These are phyloP conservation scores for Ormyrus thymus DNA, from an alignment of 2,888 invertebrate species.

Conservation along the genomic window DNA sequence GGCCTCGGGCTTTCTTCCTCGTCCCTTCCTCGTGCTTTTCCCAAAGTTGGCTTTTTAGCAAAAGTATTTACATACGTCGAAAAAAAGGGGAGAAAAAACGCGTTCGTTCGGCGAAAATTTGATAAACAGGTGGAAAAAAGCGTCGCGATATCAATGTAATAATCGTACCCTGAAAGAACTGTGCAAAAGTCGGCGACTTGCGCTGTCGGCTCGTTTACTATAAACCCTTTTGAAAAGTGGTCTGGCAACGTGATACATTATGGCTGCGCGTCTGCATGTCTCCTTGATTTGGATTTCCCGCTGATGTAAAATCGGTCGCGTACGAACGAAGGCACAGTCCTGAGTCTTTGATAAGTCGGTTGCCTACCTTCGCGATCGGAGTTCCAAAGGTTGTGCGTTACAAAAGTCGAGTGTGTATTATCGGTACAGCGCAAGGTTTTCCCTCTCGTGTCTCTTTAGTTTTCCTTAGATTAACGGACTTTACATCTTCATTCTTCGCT, in stretches of 20 bases:
- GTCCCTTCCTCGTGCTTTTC: slow-evolving; percentile 29
- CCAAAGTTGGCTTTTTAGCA: not conserved
- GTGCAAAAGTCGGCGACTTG: slow-evolving; percentile 56
- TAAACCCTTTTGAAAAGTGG: slow-evolving; percentile 41
- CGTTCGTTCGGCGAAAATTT: slow-evolving; percentile 8
- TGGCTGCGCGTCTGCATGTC: slow-evolving; percentile 55
- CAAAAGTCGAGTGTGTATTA: slow-evolving; percentile 33
- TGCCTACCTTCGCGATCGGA: slow-evolving; percentile 43
- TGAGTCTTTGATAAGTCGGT: slow-evolving; percentile 68
- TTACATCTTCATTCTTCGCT: slow-evolving; percentile 52
- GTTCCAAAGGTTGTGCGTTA: slow-evolving; percentile 10
- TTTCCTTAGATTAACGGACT: slow-evolving; percentile 47
- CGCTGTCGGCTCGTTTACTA: slow-evolving; percentile 44
- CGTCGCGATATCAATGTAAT: not conserved
- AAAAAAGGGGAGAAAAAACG: slow-evolving; percentile 26
- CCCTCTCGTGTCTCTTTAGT: slow-evolving; percentile 29
- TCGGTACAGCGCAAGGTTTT: slow-evolving; percentile 53
- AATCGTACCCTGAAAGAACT: slow-evolving; percentile 46
- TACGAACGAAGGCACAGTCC: slow-evolving; percentile 72
- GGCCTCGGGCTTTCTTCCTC: slow-evolving; percentile 32
- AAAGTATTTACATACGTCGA: slow-evolving; percentile 50
- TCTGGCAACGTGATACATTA: slow-evolving; percentile 60
- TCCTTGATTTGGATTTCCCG: slow-evolving; percentile 57
- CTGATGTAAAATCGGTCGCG: slow-evolving; percentile 58
- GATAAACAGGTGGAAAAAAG: slow-evolving; percentile 27